Base-by-base conservation (phyloP, 2,797 vertebrate genomes). In the Pygocentrus nattereri region DNA sequence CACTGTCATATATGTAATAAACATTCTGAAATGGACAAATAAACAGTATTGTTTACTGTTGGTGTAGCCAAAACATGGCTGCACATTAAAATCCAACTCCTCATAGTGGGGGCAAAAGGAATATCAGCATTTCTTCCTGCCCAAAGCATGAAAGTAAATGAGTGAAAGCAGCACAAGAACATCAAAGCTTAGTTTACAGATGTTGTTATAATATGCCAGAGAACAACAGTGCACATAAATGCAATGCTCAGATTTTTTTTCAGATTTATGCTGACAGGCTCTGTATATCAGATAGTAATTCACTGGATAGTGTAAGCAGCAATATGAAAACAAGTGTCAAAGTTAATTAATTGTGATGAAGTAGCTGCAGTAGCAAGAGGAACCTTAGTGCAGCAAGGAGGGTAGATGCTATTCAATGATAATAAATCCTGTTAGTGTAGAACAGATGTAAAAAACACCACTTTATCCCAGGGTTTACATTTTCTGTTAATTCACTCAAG, bases 1-100 rank as follows among this genome's bases (percentile, higher is more conserved):
- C 31, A 27, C 44, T 47, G 69, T 27, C 13, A 69, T 75, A 61
- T 16, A 70, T 56, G 23, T 70, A 65, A 52, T 67, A 56, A 31
- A 34, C 2, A 44, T 2, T 12, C 41, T 44, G 41, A 73, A 27
- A 68, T 52, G 56, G 12, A 58, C 25, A 12, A 58, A 58, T 8
- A 58, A 58, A 58, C n/a, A 58, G 11, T 4, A 58, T 25, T n/a
- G n/a, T 23, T 58, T n/a, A 58, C 12, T 25, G n/a, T 25, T 13
- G 56, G 41, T 12, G 41, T 12, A 44, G 41, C 10, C 12, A 12
- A 44, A 12, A 8, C 41, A 11, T 44, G 41, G 5, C 41, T 44
- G 11, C 41, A 44, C 10, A 44, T 44, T 44, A 10, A 44, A 44
- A 44, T 11, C 10, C 41, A 44, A 44, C 41, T 44, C 41, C 41